Conservation (phyloP, 2,888 invertebrate genomes). For the Acrocyrtus sp. region DNA sequence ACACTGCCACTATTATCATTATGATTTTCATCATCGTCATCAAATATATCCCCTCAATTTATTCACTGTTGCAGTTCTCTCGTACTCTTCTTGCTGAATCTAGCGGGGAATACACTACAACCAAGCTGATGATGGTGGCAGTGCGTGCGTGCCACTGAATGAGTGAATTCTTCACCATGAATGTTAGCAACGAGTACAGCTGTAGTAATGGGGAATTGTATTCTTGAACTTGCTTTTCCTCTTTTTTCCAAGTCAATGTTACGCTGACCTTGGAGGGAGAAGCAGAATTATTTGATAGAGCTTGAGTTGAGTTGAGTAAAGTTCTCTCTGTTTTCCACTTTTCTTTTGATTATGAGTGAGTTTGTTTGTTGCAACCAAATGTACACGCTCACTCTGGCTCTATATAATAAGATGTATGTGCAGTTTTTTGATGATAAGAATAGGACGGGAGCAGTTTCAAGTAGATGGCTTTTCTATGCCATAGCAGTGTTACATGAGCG, state of each 20-base stretch:
- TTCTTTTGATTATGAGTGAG: no score
- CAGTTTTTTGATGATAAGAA: no score
- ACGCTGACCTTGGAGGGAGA: slow-evolving; percentile 33
- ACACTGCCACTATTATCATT: slow-evolving; percentile 11
- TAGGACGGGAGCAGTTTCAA: no score
- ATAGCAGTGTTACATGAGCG: no score
- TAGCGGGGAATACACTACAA: no score
- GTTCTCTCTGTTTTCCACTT: no score
- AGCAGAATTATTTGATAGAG: slow-evolving; percentile 5
- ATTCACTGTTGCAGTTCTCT: slow-evolving; percentile 25
- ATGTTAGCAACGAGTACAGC: not conserved
- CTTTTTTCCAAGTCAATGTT: slow-evolving; percentile 41
- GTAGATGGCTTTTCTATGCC: no score
- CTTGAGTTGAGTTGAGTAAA: no score
- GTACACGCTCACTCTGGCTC: no score
- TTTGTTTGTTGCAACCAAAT: no score
- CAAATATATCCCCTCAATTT: slow-evolving; percentile 18
- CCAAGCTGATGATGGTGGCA: slow-evolving; percentile 10
- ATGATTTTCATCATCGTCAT: not conserved
- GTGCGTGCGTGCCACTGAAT: not conserved
- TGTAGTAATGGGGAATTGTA: not conserved
- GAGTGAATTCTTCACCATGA: not conserved
- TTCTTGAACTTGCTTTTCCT: slow-evolving; percentile 33
- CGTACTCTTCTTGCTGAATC: no score
- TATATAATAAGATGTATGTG: no score